Evolutionary conservation across 2,797 vertebrate species (phyloP).

Genomic region (Dryobates pubescens): DNA sequence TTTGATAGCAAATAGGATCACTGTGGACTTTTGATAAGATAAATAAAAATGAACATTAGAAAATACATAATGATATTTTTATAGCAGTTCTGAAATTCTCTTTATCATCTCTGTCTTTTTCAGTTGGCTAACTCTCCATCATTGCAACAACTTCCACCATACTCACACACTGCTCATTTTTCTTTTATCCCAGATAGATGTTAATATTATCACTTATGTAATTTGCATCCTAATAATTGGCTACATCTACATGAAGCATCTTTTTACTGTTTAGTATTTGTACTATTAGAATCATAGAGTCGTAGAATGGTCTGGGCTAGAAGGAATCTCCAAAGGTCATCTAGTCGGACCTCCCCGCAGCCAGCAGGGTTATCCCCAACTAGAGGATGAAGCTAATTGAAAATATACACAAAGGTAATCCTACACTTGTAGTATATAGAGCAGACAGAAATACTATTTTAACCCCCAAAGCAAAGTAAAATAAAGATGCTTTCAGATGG

Average conservation of each 20-base stretch:
- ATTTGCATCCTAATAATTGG: not conserved
- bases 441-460: too few species aligned
- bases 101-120: not conserved
- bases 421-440: not conserved
- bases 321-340: too few species aligned
- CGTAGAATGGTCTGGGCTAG: too few species aligned
- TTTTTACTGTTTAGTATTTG: not conserved
- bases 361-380: too few species aligned
- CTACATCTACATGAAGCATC: not conserved
- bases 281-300: not conserved
- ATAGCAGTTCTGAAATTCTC: not conserved
- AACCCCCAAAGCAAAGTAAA: too few species aligned
- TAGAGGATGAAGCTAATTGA: not conserved
- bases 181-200: not conserved
- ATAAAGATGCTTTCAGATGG: too few species aligned
- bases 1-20: not conserved
- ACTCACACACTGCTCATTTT: rapidly evolving
- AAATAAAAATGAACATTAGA: not conserved
- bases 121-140: rapidly evolving
- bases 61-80: not conserved
- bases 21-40: not conserved
- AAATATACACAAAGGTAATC: not conserved
- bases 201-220: not conserved
- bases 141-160: not conserved
- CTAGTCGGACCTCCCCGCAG: too few species aligned